A percentile compares a stretch with the other conserved stretches of the same genome.
Conservation (phyloP, 2,888 invertebrate species). For the Lymantria dispar region DNA sequence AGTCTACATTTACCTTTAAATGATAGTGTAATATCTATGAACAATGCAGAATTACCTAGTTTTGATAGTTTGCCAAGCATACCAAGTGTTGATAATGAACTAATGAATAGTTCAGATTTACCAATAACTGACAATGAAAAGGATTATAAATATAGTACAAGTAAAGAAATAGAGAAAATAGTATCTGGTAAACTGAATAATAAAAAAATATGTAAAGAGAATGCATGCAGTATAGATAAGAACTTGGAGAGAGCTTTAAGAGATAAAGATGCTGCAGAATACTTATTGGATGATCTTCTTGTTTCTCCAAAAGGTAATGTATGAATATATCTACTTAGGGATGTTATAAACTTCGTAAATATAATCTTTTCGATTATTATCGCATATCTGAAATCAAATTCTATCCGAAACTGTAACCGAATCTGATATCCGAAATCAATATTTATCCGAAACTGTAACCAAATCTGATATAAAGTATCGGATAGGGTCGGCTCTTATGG, state of each 20-base stretch:
- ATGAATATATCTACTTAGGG: background rate
- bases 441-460: too few species aligned
- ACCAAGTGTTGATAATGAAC: constrained; percentile 6
- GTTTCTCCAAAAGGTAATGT: constrained; percentile 55
- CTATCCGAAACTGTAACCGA: too few species aligned
- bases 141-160: constrained; percentile 4
- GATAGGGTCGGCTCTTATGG: too few species aligned
- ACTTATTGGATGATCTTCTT: constrained; percentile 55
- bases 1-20: background rate
- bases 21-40: background rate
- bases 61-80: constrained; percentile 3
- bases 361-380: too few species aligned
- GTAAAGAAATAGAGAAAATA: constrained; percentile 14
- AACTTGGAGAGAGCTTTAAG: constrained; percentile 61
- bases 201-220: constrained; percentile 14
- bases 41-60: background rate
- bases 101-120: constrained; percentile 12
- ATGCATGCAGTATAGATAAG: constrained; percentile 52
- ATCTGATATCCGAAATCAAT: too few species aligned
- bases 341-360: too few species aligned
- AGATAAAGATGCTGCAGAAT: constrained; percentile 42
- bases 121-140: constrained; percentile 7
- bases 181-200: constrained; percentile 12
- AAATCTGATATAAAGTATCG: too few species aligned
- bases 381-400: too few species aligned